Percentiles rank a stretch among this genome's conserved stretches.
phyloP scores from a whole-genome alignment of 2,797 vertebrate genomes.

The Bothrops alternatus region DNA sequence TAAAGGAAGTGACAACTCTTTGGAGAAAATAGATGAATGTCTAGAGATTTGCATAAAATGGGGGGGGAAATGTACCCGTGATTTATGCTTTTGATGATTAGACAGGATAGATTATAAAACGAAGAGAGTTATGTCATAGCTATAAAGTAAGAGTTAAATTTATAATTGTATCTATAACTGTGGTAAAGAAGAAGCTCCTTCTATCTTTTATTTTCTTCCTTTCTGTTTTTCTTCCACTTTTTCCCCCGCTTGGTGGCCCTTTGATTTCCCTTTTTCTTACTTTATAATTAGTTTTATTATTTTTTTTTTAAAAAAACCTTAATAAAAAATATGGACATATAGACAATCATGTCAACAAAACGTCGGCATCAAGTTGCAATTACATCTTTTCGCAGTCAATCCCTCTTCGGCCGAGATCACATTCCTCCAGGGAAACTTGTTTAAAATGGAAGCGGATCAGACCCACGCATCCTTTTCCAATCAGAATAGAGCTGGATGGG shows the following conservation, averaged over 20 bases:
- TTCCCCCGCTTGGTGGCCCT: background rate
- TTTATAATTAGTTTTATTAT: no score
- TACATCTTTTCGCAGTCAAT: slow-evolving; percentile 53
- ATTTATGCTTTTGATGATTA: background rate
- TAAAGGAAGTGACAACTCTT: background rate
- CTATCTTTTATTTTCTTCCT: background rate
- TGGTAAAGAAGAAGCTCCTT: background rate
- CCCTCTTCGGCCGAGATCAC: slow-evolving; percentile 17
- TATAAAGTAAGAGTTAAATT: background rate
- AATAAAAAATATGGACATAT: background rate
- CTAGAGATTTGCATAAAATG: background rate
- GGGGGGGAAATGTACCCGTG: background rate
- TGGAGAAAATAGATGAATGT: background rate
- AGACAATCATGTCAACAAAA: slow-evolving; percentile 28
- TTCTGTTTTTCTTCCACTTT: background rate
- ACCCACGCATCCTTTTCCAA: background rate
- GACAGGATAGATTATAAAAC: background rate
- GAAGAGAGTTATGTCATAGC: background rate
- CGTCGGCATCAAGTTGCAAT: slow-evolving; percentile 48
- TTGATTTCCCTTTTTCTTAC: background rate
- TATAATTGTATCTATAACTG: background rate
- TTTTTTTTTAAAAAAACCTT: background rate
- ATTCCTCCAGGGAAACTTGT: slow-evolving; percentile 13
- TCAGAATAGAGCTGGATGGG: background rate
- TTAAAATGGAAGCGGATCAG: slow-evolving; percentile 38